phyloP scores from a whole-genome alignment of 2,888 invertebrate genomes.

The Dicyrtoma fusca region DNA sequence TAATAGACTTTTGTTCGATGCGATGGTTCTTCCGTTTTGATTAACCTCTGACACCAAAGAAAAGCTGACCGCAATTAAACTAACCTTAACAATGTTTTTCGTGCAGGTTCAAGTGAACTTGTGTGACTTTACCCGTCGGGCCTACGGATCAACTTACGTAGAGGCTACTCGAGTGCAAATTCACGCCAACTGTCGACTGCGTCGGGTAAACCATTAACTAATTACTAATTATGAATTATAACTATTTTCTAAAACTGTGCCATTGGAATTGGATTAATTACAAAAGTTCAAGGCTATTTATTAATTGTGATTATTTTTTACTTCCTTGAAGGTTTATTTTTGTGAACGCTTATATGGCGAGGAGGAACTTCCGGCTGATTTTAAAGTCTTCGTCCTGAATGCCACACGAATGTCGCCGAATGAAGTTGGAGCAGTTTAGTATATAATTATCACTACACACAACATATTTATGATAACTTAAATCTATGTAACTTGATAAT shows the following conservation, averaged over 20 bases:
- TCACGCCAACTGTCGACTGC: constrained; percentile 68
- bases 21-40: no score
- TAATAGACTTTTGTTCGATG: no score
- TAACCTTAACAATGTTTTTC: no score
- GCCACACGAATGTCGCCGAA: constrained; percentile 48
- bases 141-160: constrained; percentile 68
- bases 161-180: constrained; percentile 67
- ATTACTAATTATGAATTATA: not conserved
- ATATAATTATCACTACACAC: no score
- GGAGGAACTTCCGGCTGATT: constrained; percentile 68
- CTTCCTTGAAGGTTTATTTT: constrained; percentile 62
- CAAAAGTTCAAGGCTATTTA: no score
- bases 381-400: constrained; percentile 66
- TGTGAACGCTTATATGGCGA: constrained; percentile 68
- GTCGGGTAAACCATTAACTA: constrained; percentile 63
- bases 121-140: constrained; percentile 67
- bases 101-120: constrained; percentile 68
- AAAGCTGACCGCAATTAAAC: no score
- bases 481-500: no score
- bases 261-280: not conserved
- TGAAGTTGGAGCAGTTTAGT: constrained; percentile 41
- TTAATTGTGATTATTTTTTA: not conserved
- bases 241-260: not conserved
- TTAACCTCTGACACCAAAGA: no score
- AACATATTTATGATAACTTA: no score